Conservation (phyloP, 2,888 invertebrate genomes). For the Phytoseiulus persimilis region DNA sequence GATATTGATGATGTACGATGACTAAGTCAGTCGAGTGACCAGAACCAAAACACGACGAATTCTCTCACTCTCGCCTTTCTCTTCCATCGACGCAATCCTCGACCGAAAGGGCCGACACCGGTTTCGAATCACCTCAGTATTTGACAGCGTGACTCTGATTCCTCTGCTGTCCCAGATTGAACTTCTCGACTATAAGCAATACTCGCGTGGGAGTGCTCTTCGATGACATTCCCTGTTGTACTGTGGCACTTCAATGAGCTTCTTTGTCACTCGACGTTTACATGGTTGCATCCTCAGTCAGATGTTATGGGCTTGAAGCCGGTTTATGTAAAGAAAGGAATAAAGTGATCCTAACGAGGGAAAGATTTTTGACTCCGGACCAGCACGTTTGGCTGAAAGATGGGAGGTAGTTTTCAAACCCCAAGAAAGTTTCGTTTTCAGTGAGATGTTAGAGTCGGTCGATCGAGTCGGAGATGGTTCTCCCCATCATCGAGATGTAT, state of each 20-base stretch:
- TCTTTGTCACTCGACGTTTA: background rate
- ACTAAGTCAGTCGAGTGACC: too few species aligned
- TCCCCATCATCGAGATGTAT: too few species aligned
- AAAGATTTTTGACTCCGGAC: too few species aligned
- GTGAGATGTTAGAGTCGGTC: too few species aligned
- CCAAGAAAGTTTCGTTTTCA: too few species aligned
- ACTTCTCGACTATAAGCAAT: background rate
- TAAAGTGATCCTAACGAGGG: too few species aligned
- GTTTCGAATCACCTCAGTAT: background rate
- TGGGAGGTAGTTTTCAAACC: too few species aligned
- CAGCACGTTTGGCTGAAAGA: too few species aligned
- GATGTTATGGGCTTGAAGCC: background rate
- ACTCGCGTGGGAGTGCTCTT: background rate
- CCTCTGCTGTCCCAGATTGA: background rate
- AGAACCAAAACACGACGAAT: too few species aligned
- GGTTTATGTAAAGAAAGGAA: too few species aligned
- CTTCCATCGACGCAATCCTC: background rate
- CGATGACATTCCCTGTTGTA: background rate
- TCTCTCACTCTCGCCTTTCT: background rate
- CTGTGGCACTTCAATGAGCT: background rate
- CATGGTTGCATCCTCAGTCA: background rate
- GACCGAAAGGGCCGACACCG: background rate
- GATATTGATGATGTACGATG: background rate
- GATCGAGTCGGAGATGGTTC: too few species aligned
- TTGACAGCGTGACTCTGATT: background rate